phyloP scores from a whole-genome alignment of 2,888 invertebrate species.

The Andrena flavipes region DNA sequence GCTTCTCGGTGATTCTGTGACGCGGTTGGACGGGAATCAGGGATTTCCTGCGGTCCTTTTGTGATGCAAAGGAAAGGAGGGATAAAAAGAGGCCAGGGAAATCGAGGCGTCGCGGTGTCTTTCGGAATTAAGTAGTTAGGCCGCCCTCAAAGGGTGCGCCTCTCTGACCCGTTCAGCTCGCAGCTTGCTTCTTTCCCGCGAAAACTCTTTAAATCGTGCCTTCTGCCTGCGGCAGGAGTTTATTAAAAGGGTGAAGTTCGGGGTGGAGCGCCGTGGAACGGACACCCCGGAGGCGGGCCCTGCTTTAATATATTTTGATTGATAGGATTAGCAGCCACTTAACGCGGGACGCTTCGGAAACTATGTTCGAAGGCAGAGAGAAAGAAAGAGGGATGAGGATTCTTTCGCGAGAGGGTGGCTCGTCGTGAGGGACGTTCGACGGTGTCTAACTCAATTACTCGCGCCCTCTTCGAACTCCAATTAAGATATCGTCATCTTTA shows the following conservation, averaged over 20 bases:
- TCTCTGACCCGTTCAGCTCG: slow-evolving; percentile 51
- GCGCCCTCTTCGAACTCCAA: too few species aligned
- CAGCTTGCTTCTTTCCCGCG: slow-evolving; percentile 75
- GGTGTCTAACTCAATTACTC: slow-evolving; percentile 17
- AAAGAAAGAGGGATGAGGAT: slow-evolving; percentile 5
- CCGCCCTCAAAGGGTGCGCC: slow-evolving; percentile 73
- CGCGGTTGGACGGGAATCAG: slow-evolving; percentile 73
- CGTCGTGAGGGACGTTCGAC: neutral
- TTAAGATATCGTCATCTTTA: too few species aligned
- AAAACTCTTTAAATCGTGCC: slow-evolving; percentile 78
- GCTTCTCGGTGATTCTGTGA: slow-evolving; percentile 60
- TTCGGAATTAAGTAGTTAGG: slow-evolving; percentile 81
- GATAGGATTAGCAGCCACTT: slow-evolving; percentile 77
- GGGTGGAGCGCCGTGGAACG: slow-evolving; percentile 36
- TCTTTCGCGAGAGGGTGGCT: slow-evolving; percentile 8
- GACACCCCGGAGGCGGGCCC: slow-evolving; percentile 45
- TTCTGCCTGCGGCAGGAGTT: slow-evolving; percentile 70
- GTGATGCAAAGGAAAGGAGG: slow-evolving; percentile 77
- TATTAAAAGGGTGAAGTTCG: slow-evolving; percentile 81
- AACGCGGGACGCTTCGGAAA: slow-evolving; percentile 17
- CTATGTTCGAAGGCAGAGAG: slow-evolving; percentile 13
- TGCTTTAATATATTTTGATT: slow-evolving; percentile 81
- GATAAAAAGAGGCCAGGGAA: slow-evolving; percentile 46
- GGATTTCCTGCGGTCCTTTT: slow-evolving; percentile 81
- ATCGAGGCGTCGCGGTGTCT: slow-evolving; percentile 72